Conservation (phyloP, 2,888 invertebrate species). For the Microdon myrmicae region DNA sequence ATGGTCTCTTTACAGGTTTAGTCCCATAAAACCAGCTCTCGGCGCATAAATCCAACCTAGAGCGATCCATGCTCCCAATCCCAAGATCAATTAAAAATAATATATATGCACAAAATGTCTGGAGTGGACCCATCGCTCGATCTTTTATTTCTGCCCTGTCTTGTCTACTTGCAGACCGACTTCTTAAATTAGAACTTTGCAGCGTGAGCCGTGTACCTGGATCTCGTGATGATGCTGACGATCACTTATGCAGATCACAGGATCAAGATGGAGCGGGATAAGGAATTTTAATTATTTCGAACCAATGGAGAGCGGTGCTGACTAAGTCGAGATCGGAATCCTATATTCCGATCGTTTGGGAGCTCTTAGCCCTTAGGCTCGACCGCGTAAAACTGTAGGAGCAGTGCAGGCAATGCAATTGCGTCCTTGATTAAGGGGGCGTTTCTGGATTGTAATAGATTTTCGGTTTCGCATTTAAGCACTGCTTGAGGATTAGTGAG, state of each 20-base stretch:
- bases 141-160: too few species aligned
- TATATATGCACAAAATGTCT: slow-evolving; percentile 35
- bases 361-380: slow-evolving; percentile 40
- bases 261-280: slow-evolving; percentile 27
- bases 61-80: slow-evolving; percentile 22
- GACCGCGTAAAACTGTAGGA: slow-evolving; percentile 12
- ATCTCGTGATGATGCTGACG: slow-evolving; percentile 19
- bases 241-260: slow-evolving; percentile 47
- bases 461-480: slow-evolving; percentile 41
- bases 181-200: slow-evolving; percentile 44
- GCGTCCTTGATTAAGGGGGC: slow-evolving; percentile 51
- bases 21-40: slow-evolving; percentile 15
- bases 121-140: slow-evolving; percentile 14
- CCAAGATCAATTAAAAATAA: slow-evolving; percentile 47
- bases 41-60: slow-evolving; percentile 30
- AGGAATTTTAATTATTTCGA: slow-evolving; percentile 49
- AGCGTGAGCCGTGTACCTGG: slow-evolving; percentile 10
- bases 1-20: slow-evolving; percentile 4
- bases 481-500: slow-evolving; percentile 37
- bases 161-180: slow-evolving; percentile 11
- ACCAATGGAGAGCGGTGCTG: slow-evolving; percentile 11
- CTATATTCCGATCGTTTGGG: slow-evolving; percentile 35
- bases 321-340: slow-evolving; percentile 40
- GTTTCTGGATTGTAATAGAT: slow-evolving; percentile 51
- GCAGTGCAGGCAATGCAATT: slow-evolving; percentile 20